Base-by-base conservation (phyloP, 30 jellyfish, hydroid and myxozoan genomes). In the Pelagia noctiluca region DNA sequence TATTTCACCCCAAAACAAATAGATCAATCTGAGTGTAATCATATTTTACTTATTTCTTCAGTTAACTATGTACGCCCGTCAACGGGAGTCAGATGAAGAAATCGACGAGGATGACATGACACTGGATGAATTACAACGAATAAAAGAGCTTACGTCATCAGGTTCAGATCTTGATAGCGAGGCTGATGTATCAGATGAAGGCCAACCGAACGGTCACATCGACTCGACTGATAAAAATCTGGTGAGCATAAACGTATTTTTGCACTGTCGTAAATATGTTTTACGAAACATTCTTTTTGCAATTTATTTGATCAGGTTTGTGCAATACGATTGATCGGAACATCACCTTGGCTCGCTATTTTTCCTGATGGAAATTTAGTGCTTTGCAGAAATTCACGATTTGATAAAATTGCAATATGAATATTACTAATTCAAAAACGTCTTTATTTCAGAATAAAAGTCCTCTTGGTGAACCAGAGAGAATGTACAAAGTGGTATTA, bases 91-190 rank as follows among this genome's bases (percentile, higher is more conserved):
- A 0, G 98, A 92, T 64, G 98, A 92, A 75, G 98, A 92, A 23
- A 42, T 57, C 66, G 99, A 93, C 61, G 97, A 93, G 31, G 96
- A 93, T 72, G 96, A 88, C 75, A 88, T 93, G 97, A 92, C 90
- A 4, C 94, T 88, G 32, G 99, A 90, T 12, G 99, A 93, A 72
- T 78, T 93, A 19, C 94, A 83, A 28, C 94, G 99, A 68, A 63
- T 93, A 3, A 96, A 88, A 16, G 97, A 93, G 42, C 77, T 87
- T 91, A 87, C 91, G 72, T 82, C 92, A 82, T 57, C 96, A 0
- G 96, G 85, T 1, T 87, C 96, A 11, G 96, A 87, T 36, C 71
- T 97, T 0, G 97, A 80, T 35, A 82, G 92, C 26, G 90, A 74
- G 38, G 49, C 78, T 62, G 97, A 68, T 11, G 77, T 80, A 46